Evolutionary conservation across 1,140 invertebrate species (phyloP), one percentile per base, ranked within the genome.

Genomic region (Listronotus oregonensis): DNA sequence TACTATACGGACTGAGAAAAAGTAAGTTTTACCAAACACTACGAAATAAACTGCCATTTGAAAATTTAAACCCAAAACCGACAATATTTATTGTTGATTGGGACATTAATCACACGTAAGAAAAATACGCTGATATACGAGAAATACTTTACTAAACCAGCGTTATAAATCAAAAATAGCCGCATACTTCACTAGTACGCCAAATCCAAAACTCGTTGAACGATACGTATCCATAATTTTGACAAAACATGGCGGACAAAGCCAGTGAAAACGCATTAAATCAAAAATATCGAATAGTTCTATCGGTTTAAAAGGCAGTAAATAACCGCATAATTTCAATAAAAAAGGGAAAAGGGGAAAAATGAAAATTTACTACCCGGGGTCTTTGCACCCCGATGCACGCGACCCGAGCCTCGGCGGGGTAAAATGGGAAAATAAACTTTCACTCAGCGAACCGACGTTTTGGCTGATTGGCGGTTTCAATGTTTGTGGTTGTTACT

Each of bases 251-350:
- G 51, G 52, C 51, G 17, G 62, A 49, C 52, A 37, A 49, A 50
- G 9, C 62, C 49, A 62, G 46, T 62, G 60, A 50, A 50, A 62
- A 51, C 37, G 60, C 68, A 52, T 57, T 64, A 69, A 69, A 69
- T 69, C 68, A 69, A 62, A 66, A 69, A 69, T 64, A 66, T 69
- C 68, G 68, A 69, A 69, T 62, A 50, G 52, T 37, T 54, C 64
- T 61, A 69, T 69, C 68, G 64, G 68, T 64, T 63, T 56, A 66
- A 62, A 64, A 59, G 68, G 59, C 52, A 69, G 64, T 69, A 66
- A 69, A 69, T 69, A 69, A 66, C 64, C 68, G 59, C 64, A 56
- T 66, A 69, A 69, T 69, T 69, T 69, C 68, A 69, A 69, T 69
- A 69, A 69, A 69, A 69, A 66, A 58, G n/a, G n/a, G n/a, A 59